Base-by-base conservation (phyloP, 2,888 invertebrate genomes). In the Drosophila picticornis region DNA sequence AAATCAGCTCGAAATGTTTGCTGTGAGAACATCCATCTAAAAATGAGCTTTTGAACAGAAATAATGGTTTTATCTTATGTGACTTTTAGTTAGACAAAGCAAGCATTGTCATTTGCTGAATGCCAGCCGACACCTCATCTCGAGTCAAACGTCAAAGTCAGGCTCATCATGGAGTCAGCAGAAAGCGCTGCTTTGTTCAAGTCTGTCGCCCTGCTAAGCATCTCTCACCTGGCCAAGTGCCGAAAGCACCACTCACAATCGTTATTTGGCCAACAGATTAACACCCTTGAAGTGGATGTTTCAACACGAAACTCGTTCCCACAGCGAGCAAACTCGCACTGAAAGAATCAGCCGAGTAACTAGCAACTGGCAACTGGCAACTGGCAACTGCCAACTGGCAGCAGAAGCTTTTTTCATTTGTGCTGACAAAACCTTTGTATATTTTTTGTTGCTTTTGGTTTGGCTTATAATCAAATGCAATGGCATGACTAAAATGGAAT, bases 401-500 rank as follows among this genome's bases (percentile, higher is more conserved):
- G 64, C 55, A 67, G 48, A 22, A 25, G 52, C 58, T 59, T 56
- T 61, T 71, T 72, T 46, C 55, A 38, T 51, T 66, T 55, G 51
- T 64, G 46, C 51, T 53, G 46, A 43, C 43, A 67, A 58, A 62
- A 25, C 34, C 40, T 22, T 69, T 55, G 27, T 22, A 27, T 52
- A 29, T 52, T 11, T 60, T 46, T 10, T 55, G 36, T 27, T 48
- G 48, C 58, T 58, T 62, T 68, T 80, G 72, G 55, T 61, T 75
- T 61, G 69, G 69, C 65, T 77, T 88, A 89, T 88, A 87, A 85
- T 85, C 83, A 87, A 85, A 85, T 89, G 90, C 90, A 84, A 84
- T 85, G 86, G 72, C 81, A 90, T 85, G 90, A 81, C 90, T 90
- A 87, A 88, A 88, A 90, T 86, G 88, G 90, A 90, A 88, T 90